phyloP scores from a whole-genome alignment of 2,797 vertebrate species.

The Furcifer pardalis region DNA sequence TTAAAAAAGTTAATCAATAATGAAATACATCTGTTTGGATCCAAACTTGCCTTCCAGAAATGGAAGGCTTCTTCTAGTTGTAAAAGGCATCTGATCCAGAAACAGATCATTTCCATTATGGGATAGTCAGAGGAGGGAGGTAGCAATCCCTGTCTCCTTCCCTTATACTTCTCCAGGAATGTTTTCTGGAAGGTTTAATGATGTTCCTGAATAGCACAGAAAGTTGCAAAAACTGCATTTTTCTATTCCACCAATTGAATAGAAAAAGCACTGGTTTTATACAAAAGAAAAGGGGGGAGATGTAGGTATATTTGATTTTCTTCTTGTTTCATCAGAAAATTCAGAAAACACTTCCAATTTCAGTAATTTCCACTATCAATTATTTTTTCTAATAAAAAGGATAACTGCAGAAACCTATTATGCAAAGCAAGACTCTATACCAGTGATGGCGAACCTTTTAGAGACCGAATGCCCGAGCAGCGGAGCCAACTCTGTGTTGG shows the following conservation, averaged over 20 bases:
- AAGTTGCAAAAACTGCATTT: not conserved
- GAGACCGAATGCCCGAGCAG: no score
- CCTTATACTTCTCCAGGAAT: not conserved
- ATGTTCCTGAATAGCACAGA: not conserved
- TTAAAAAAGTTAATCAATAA: not conserved
- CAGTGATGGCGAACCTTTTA: no score
- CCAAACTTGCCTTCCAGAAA: not conserved
- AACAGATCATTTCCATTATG: not conserved
- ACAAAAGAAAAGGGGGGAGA: no score
- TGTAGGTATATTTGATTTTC: not conserved
- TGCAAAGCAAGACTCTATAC: no score
- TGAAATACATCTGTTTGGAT: not conserved
- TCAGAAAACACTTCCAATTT: not conserved
- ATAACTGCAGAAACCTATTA: not conserved
- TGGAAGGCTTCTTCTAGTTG: not conserved
- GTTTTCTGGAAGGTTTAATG: not conserved
- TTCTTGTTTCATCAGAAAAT: not conserved
- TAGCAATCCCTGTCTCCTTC: no score
- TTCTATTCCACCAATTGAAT: not conserved
- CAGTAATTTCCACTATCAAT: not conserved
- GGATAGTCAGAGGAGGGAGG: not conserved
- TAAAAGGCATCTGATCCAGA: not conserved
- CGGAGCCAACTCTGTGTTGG: no score
- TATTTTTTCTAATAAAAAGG: not conserved
- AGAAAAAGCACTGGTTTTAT: not conserved